These are phyloP conservation scores for Scaptomyza reducta DNA, from an alignment of 2,888 invertebrate genomes.

Conservation along the genomic window DNA sequence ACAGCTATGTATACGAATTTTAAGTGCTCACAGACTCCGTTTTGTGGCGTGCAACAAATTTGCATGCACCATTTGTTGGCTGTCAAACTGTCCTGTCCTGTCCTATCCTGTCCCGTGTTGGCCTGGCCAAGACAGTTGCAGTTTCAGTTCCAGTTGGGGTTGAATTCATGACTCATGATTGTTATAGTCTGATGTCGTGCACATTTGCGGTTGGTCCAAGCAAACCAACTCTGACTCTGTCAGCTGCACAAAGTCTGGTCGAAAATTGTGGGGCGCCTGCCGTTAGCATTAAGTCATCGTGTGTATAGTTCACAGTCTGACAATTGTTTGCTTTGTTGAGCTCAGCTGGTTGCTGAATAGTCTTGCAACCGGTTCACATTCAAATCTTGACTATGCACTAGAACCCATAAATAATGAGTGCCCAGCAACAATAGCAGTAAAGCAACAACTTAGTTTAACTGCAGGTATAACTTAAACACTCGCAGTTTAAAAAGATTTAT, in stretches of 20 bases:
- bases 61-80: conserved; percentile 54
- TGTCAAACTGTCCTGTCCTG: conserved; percentile 40
- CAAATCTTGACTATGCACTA: conserved; percentile 32
- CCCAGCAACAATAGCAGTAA: conserved; percentile 34
- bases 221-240: conserved; percentile 18
- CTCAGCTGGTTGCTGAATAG: conserved; percentile 11
- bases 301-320: conserved; percentile 25
- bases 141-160: conserved; percentile 31
- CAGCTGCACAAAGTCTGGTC: conserved; percentile 40
- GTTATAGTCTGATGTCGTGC: conserved; percentile 9
- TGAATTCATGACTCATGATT: conserved; percentile 52
- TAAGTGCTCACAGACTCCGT: conserved; percentile 31
- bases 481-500: conserved; percentile 22
- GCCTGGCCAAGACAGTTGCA: conserved; percentile 39
- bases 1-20: conserved; percentile 16
- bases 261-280: conserved; percentile 34
- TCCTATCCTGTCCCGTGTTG: background rate
- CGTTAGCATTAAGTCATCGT: conserved; percentile 53
- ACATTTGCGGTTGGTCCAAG: conserved; percentile 38
- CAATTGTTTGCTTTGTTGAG: conserved; percentile 40
- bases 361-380: conserved; percentile 53
- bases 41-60: conserved; percentile 55
- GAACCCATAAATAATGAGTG: conserved; percentile 41
- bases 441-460: conserved; percentile 5
- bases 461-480: conserved; percentile 16